phyloP scores from a whole-genome alignment of 2,113 vertebrate genomes.

The Thermophis baileyi region DNA sequence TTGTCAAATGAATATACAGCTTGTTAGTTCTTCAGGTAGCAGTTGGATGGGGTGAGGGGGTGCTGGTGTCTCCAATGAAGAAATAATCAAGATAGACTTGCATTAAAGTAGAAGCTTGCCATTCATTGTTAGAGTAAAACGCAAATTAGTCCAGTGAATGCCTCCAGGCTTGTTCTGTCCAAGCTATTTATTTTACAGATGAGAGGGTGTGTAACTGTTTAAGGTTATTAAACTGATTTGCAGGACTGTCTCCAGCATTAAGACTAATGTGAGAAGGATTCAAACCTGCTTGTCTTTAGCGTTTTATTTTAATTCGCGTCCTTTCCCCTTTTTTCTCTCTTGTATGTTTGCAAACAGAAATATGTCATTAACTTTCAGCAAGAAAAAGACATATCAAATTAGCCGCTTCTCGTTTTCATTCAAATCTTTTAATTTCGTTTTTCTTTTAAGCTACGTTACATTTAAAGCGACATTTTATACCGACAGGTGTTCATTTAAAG shows the following conservation, averaged over 20 bases:
- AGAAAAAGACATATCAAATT: conserved; percentile 52
- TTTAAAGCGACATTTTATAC: background rate
- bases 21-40: background rate
- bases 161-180: conserved; percentile 74
- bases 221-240: conserved; percentile 85
- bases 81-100: conserved; percentile 32
- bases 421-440: conserved; percentile 44
- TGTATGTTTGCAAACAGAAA: conserved; percentile 59
- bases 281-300: conserved; percentile 47
- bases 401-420: conserved; percentile 51
- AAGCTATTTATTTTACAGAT: conserved; percentile 71
- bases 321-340: conserved; percentile 36
- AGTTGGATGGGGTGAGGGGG: background rate
- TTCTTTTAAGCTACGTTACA: background rate
- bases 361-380: conserved; percentile 58
- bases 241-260: conserved; percentile 70
- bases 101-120: conserved; percentile 13
- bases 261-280: conserved; percentile 66
- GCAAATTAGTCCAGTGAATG: conserved; percentile 62
- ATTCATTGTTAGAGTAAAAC: conserved; percentile 54
- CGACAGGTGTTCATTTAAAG: background rate
- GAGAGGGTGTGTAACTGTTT: conserved; percentile 59
- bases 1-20: background rate
- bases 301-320: conserved; percentile 64
- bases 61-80: conserved; percentile 26